Conservation (phyloP, 2,797 vertebrate species). For the Denticeps clupeoides region DNA sequence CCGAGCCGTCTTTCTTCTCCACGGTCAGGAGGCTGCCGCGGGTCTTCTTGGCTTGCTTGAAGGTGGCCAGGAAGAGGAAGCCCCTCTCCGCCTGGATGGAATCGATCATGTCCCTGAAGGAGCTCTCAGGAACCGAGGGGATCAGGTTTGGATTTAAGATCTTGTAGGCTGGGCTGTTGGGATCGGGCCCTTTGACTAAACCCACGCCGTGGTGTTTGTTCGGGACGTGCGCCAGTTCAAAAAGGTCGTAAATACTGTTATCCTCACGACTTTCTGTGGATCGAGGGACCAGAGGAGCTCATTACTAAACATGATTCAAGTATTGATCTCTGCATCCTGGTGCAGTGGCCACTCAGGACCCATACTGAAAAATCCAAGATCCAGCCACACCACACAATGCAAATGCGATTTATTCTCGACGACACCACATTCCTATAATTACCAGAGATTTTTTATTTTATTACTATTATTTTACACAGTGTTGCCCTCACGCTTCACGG, state of each 20-base stretch:
- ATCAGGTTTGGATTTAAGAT: conserved; percentile 83
- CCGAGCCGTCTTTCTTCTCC: conserved; percentile 75
- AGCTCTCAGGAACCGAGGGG: conserved; percentile 72
- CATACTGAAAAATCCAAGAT: no score
- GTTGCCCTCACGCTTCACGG: no score
- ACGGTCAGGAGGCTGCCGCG: conserved; percentile 76
- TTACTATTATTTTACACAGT: not conserved
- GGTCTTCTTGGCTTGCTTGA: conserved; percentile 81
- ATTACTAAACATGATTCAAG: no score
- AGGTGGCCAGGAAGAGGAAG: conserved; percentile 82
- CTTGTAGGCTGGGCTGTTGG: conserved; percentile 85
- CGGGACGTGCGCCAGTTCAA: conserved; percentile 68
- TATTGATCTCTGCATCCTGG: no score
- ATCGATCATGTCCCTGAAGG: conserved; percentile 89
- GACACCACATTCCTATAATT: no score
- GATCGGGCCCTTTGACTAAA: conserved; percentile 79
- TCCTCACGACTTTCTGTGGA: conserved; percentile 69
- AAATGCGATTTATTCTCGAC: no score
- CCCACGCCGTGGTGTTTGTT: conserved; percentile 74
- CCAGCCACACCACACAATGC: no score
- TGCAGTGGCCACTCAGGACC: no score
- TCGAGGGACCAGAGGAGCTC: not conserved
- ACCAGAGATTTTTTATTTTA: no score
- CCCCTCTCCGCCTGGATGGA: conserved; percentile 82
- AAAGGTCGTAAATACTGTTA: conserved; percentile 86